Evolutionary conservation across 64 coral and sea anemone species (phyloP).

Genomic region (Montipora foliosa): DNA sequence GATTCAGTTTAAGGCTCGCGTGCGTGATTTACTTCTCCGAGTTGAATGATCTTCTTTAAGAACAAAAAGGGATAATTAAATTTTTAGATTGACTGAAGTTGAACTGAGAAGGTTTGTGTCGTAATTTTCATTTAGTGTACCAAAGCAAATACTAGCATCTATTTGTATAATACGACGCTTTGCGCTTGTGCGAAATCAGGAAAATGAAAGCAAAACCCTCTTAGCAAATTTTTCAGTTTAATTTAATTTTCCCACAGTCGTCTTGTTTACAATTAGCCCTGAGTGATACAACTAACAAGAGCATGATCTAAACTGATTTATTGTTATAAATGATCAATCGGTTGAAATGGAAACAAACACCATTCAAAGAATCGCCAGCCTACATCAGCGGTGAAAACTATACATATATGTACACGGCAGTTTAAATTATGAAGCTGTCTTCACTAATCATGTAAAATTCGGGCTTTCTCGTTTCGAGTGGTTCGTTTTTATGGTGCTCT

Average conservation of each 20-base stretch:
- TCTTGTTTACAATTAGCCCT: slow-evolving; percentile 18
- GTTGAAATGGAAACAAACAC: neutral
- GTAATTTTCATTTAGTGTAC: slow-evolving; percentile 54
- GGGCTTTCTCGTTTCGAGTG: no score
- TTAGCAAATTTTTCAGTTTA: neutral
- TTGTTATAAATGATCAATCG: neutral
- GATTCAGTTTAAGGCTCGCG: neutral
- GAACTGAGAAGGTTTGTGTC: neutral
- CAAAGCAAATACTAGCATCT: slow-evolving; percentile 12
- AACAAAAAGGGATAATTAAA: slow-evolving; percentile 53
- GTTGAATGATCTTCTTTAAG: neutral
- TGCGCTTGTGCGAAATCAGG: neutral
- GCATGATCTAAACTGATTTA: slow-evolving; percentile 10
- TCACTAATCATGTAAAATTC: no score
- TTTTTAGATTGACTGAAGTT: slow-evolving; percentile 33
- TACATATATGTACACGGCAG: no score
- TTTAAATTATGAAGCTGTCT: no score
- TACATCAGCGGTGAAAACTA: no score
- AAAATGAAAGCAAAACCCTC: slow-evolving; percentile 9
- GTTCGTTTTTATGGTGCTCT: no score
- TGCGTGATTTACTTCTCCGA: neutral
- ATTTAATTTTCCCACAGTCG: neutral
- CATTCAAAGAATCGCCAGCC: neutral
- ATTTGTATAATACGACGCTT: slow-evolving; percentile 37
- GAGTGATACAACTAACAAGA: neutral